These are phyloP conservation scores for Dreissena polymorpha DNA, from an alignment of 1,140 invertebrate species.

Conservation along the genomic window DNA sequence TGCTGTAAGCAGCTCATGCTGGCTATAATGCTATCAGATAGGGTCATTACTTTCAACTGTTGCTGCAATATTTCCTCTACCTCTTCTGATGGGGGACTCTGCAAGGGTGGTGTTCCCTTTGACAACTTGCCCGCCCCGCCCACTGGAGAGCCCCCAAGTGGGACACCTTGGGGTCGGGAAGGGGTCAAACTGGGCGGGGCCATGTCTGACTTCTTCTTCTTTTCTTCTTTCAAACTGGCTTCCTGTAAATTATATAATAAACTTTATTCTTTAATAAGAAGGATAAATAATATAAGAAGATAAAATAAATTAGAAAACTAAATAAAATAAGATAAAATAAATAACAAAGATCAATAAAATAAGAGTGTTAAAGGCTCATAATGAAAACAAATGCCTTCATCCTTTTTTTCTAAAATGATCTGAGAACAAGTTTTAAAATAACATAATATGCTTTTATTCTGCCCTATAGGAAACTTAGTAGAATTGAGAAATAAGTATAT, in stretches of 20 bases:
- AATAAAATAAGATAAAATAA: too few species aligned
- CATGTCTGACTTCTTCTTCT: slow-evolving; percentile 48
- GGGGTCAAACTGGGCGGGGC: slow-evolving; percentile 43
- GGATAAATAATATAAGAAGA: slow-evolving; percentile 11
- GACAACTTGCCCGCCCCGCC: slow-evolving; percentile 26
- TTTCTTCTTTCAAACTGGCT: slow-evolving; percentile 49
- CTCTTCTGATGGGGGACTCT: slow-evolving; percentile 53
- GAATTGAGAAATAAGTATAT: too few species aligned
- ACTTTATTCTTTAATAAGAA: not conserved
- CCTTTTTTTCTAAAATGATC: too few species aligned
- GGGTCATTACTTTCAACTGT: slow-evolving; percentile 48
- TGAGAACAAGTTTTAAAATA: too few species aligned
- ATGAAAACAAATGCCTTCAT: too few species aligned
- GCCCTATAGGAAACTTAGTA: too few species aligned
- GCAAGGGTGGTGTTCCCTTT: slow-evolving; percentile 47
- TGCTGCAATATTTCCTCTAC: slow-evolving; percentile 56
- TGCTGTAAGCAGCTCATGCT: not conserved
- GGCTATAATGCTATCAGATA: slow-evolving; percentile 5
- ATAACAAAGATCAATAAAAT: too few species aligned
- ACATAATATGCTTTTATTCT: too few species aligned
- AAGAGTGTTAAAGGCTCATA: not conserved
- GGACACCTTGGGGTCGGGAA: slow-evolving; percentile 10
- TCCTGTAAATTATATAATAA: slow-evolving; percentile 27
- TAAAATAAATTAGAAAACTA: too few species aligned
- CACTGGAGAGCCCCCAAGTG: slow-evolving; percentile 10